Conservation (phyloP, 1,140 invertebrate genomes). For the Manduca sexta region DNA sequence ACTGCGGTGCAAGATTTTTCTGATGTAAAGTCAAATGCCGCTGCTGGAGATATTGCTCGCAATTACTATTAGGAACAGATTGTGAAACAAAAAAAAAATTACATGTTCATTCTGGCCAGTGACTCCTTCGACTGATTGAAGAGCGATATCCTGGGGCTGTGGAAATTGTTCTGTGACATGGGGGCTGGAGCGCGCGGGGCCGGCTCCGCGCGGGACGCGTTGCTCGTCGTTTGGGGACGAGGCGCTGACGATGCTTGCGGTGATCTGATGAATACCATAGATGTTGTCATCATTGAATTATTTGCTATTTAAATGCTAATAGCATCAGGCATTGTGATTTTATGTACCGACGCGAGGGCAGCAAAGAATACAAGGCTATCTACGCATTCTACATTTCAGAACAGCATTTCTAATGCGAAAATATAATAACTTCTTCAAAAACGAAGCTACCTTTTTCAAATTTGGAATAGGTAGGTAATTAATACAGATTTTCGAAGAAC, state of each 20-base stretch:
- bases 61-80: not conserved
- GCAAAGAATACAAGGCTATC: too few relatives aligned
- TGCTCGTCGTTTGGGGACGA: slow-evolving; percentile 12
- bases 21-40: too few relatives aligned
- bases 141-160: slow-evolving; percentile 44
- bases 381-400: too few relatives aligned
- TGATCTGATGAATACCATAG: slow-evolving; percentile 17
- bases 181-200: slow-evolving; percentile 8
- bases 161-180: slow-evolving; percentile 22
- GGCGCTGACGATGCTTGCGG: slow-evolving; percentile 14
- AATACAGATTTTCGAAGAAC: too few relatives aligned
- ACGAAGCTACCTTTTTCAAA: too few relatives aligned
- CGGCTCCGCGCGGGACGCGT: slow-evolving; percentile 13
- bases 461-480: too few relatives aligned
- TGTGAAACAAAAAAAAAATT: slow-evolving; percentile 9
- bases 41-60: too few relatives aligned
- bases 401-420: too few relatives aligned
- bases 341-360: too few relatives aligned
- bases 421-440: too few relatives aligned
- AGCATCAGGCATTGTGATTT: too few relatives aligned
- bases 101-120: slow-evolving; percentile 50
- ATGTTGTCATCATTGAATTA: not conserved
- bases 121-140: slow-evolving; percentile 59
- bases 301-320: not conserved
- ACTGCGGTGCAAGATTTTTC: too few relatives aligned